Evolutionary conservation across 1,140 invertebrate species (phyloP), one percentile per base, ranked within the genome.

Genomic region (Ceratosolen solmsi): DNA sequence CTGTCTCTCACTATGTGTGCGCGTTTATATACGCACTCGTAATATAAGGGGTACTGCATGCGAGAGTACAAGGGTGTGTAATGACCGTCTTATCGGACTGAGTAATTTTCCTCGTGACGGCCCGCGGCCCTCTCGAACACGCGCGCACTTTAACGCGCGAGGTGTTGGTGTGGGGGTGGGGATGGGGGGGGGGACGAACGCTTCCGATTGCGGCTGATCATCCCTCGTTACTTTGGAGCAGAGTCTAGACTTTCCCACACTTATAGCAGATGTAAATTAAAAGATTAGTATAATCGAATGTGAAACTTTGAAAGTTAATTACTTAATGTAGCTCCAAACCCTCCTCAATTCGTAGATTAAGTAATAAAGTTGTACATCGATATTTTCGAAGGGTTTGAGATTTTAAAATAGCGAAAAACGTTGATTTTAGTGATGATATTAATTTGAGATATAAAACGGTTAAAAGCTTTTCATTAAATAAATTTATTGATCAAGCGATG

Each of bases 91-190:
- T 68, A 68, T 68, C 63, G 63, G 20, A 38, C 5, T 27, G 63
- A 38, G 33, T 38, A 68, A 68, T 68, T 68, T 68, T 38, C 33
- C 30, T 33, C 63, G 36, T 68, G 63, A 68, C 20, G 36, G 63
- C 63, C 63, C 36, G 63, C 63, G 63, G 63, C 17, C 1, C 8
- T 68, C 33, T 22, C 63, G 15, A 33, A 38, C 63, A 38, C 22
- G 63, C 20, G 63, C 20, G 15, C 20, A 68, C 36, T 68, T 68
- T 68, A 68, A 68, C 38, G 33, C 33, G 13, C 5, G 13, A 46
- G 41, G 41, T 5, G 41, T 5, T 46, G 41, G 13, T 5, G 41
- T 46, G 13, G 41, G 13, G 13, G 41, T 46, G 41, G 41, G 41
- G 41, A 5, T 46, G 41, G 41, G 41, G 41, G 41, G 27, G 63